Evolutionary conservation across 2,797 vertebrate genomes (phyloP), one percentile per base, ranked within the genome.

Genomic region (Sebastes miniatus): DNA sequence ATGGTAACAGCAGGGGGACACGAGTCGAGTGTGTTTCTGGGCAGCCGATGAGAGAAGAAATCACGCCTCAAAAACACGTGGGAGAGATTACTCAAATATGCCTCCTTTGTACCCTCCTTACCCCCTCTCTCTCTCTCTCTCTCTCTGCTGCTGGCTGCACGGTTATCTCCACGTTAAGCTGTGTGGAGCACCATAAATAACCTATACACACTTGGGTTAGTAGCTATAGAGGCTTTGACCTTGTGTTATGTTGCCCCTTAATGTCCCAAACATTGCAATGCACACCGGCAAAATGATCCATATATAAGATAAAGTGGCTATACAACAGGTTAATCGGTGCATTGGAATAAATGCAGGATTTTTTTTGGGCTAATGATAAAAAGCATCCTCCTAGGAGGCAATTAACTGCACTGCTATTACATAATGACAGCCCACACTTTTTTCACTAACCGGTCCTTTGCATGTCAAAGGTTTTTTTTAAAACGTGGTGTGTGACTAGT

Each of bases 41-140:
- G 86, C 67, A 47, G 73, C 83, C 76, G 88, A 85, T 54, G 90
- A 85, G 86, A 85, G 87, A 56, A 90, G 77, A 81, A 87, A 95
- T 95, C 94, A 95, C 94, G 94, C 94, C 90, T 92, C 91, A 79
- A 79, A 88, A 94, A 94, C 95, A 96, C 95, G 95, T 96, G 95
- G 95, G 93, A 90, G 90, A 94, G 83, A 92, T 92, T 83, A 92
- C 92, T 94, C 89, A 91, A 93, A 95, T 91, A 90, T 92, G 83
- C 88, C 86, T 85, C 86, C 88, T 88, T 76, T 89, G 77, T 89
- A 62, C 83, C 90, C 68, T 76, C 81, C 74, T 64, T 84, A 12
- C 83, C 81, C 81, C 81, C 74, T 69, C 73, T 47, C 14, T 18
- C 16, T 20, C 50, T 18, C 43, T 52, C 20, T n/a, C 20, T 8